These are phyloP conservation scores for Eleginops maclovinus DNA, from an alignment of 2,113 vertebrate species.

Conservation along the genomic window DNA sequence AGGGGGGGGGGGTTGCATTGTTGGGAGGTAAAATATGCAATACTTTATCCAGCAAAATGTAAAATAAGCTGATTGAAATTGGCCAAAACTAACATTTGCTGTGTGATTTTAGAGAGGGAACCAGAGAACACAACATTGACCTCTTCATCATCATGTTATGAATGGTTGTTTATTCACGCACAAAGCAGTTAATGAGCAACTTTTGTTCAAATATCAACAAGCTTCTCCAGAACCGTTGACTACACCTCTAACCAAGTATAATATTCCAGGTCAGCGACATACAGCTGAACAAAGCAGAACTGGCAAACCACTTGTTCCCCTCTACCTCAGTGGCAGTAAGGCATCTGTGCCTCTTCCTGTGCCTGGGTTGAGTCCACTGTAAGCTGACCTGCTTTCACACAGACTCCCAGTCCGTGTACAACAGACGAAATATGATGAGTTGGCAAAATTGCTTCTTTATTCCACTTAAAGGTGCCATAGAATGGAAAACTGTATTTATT, in stretches of 20 bases:
- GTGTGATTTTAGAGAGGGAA: too few relatives aligned
- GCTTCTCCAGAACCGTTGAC: too few relatives aligned
- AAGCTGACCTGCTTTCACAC: slow-evolving; percentile 39
- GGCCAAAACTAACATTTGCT: too few relatives aligned
- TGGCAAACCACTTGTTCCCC: not conserved
- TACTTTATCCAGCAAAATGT: not conserved
- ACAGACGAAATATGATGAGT: slow-evolving; percentile 22
- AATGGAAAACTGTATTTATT: too few relatives aligned
- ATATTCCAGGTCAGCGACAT: slow-evolving; percentile 13
- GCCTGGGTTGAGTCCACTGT: slow-evolving; percentile 23
- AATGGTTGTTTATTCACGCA: not conserved
- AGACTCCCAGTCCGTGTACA: slow-evolving; percentile 26
- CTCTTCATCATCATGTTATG: not conserved
- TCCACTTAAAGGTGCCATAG: not conserved
- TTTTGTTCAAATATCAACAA: too few relatives aligned
- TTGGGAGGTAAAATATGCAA: not conserved
- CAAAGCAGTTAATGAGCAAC: not conserved
- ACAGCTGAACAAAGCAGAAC: not conserved
- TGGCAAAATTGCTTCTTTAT: slow-evolving; percentile 4
- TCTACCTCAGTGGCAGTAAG: not conserved
- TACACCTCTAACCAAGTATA: not conserved
- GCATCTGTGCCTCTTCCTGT: not conserved
- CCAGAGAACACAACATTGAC: not conserved
- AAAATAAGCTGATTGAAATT: not conserved
- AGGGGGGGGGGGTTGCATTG: not conserved